These are phyloP conservation scores for Bicyclus anynana DNA, from an alignment of 1,140 invertebrate genomes.

Conservation along the genomic window DNA sequence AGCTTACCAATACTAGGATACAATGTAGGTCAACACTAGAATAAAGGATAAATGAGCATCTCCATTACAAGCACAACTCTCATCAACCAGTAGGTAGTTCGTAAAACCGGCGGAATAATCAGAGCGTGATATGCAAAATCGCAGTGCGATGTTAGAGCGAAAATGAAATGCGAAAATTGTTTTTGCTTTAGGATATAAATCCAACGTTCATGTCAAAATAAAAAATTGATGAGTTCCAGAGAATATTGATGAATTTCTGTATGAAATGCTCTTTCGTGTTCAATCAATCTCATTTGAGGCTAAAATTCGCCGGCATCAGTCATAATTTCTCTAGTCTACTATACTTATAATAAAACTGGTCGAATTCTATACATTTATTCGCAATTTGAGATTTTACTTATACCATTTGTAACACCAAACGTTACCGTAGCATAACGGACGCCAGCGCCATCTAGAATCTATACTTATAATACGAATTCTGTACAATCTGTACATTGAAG, in stretches of 20 bases:
- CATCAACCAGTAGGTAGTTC: neutral
- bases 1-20: too few relatives aligned
- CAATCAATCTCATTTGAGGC: neutral
- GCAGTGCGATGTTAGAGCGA: slow-evolving; percentile 10
- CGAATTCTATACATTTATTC: too few relatives aligned
- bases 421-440: too few relatives aligned
- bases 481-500: too few relatives aligned
- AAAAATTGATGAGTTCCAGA: slow-evolving; percentile 9
- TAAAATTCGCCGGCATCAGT: neutral
- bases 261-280: neutral
- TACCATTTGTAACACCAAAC: too few relatives aligned
- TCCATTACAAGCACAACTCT: neutral
- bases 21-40: neutral
- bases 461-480: too few relatives aligned
- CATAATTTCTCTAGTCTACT: neutral
- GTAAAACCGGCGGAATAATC: slow-evolving; percentile 27
- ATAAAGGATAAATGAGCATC: slow-evolving; percentile 1
- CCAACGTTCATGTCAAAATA: slow-evolving; percentile 9
- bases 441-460: too few relatives aligned
- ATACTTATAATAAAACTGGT: too few relatives aligned
- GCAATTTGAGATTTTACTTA: too few relatives aligned
- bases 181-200: slow-evolving; percentile 10
- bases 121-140: slow-evolving; percentile 39
- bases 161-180: slow-evolving; percentile 16
- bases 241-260: slow-evolving; percentile 1